Conservation (phyloP, 1,140 invertebrate species). For the Microplitis demolitor region DNA sequence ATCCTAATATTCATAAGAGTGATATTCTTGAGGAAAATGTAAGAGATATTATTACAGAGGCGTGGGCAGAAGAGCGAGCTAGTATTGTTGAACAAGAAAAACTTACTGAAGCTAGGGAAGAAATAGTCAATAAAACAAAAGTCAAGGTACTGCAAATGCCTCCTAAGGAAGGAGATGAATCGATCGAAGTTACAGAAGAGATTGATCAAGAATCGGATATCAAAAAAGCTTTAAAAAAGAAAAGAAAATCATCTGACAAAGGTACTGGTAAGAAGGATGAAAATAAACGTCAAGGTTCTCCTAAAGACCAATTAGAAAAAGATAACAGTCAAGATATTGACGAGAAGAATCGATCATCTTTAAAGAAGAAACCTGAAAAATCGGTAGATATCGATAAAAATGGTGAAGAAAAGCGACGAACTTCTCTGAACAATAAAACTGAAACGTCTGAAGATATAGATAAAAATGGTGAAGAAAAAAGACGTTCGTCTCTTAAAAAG, state of each 20-base stretch:
- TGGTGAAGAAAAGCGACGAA: too few relatives aligned
- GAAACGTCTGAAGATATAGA: constrained; percentile 24
- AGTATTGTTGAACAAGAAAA: constrained; percentile 27
- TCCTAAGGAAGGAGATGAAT: neutral
- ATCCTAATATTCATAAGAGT: constrained; percentile 1
- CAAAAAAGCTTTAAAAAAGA: constrained; percentile 34
- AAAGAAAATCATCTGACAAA: constrained; percentile 27
- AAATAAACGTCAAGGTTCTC: constrained; percentile 28
- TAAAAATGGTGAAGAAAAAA: constrained; percentile 23
- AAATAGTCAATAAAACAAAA: neutral
- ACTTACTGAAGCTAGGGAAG: constrained; percentile 16
- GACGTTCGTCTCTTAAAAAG: constrained; percentile 27
- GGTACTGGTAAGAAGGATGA: constrained; percentile 20
- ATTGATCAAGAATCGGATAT: constrained; percentile 35
- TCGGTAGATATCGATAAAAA: neutral
- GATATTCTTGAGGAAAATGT: constrained; percentile 14
- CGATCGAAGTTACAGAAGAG: constrained; percentile 36
- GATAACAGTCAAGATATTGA: constrained; percentile 10
- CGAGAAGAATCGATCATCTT: neutral
- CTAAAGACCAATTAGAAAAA: constrained; percentile 20
- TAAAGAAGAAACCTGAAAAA: neutral
- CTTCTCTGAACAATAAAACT: constrained; percentile 28
- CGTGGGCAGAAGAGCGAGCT: constrained; percentile 17
- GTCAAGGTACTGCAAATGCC: constrained; percentile 7
- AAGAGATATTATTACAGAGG: constrained; percentile 6